These are phyloP conservation scores for Prunella fulvescens DNA, from an alignment of 2,113 vertebrate genomes.

Conservation along the genomic window DNA sequence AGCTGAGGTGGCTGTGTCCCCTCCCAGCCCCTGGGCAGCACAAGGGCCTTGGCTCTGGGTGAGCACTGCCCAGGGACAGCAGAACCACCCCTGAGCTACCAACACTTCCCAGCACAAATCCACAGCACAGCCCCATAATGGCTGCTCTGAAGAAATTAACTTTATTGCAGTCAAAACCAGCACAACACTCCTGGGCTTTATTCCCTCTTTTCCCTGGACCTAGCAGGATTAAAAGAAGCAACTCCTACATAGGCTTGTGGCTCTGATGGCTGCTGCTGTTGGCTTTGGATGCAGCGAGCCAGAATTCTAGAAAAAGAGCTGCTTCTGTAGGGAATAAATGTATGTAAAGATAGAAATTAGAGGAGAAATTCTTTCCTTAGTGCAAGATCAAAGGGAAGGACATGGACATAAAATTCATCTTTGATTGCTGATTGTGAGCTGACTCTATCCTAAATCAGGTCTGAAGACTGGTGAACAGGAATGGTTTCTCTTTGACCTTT, in stretches of 20 bases:
- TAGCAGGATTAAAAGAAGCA: neutral
- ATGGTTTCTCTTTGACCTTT: neutral
- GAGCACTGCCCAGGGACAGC: neutral
- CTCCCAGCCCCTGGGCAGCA: neutral
- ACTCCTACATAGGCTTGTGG: neutral
- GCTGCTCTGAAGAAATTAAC: neutral
- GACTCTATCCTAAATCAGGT: neutral
- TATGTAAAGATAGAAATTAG: neutral
- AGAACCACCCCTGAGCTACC: fast-evolving
- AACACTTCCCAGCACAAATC: neutral
- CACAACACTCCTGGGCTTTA: neutral
- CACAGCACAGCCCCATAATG: neutral
- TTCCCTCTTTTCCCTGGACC: neutral
- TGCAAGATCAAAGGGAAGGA: neutral
- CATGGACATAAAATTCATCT: neutral
- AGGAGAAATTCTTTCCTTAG: neutral
- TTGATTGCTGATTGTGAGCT: neutral
- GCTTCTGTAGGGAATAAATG: neutral
- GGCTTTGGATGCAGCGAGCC: neutral
- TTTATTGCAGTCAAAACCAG: neutral
- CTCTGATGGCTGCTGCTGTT: neutral
- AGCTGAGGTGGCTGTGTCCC: neutral
- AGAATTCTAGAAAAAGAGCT: neutral
- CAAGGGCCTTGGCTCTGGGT: neutral
- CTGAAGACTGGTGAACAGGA: neutral